Evolutionary conservation across 2,797 vertebrate species (phyloP).

Genomic region (Euphonia xanthogaster): DNA sequence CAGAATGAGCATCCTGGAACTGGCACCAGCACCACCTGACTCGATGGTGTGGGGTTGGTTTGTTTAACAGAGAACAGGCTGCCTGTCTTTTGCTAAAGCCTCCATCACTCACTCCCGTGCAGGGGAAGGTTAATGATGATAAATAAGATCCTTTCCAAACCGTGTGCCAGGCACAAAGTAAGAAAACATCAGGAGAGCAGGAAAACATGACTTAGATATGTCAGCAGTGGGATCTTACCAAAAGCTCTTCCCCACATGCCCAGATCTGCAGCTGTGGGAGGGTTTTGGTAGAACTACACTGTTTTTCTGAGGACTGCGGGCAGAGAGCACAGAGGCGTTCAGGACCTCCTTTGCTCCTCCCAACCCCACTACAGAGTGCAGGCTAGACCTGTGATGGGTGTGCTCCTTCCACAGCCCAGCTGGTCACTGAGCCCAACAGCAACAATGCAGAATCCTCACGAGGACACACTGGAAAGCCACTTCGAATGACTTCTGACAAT

Average conservation of each 20-base stretch:
- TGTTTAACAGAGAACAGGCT: neutral
- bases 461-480: neutral
- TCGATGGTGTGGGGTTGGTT: neutral
- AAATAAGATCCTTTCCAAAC: neutral
- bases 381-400: fast-evolving
- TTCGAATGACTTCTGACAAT: neutral
- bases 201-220: neutral
- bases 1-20: fast-evolving
- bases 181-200: neutral
- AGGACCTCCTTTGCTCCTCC: neutral
- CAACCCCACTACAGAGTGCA: fast-evolving
- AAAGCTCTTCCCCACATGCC: neutral
- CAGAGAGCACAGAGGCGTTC: fast-evolving
- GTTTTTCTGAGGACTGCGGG: fast-evolving
- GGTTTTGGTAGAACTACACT: neutral
- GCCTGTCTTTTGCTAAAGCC: neutral
- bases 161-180: neutral
- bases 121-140: neutral
- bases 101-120: neutral
- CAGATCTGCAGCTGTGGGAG: neutral
- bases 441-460: neutral
- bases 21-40: neutral
- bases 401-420: neutral
- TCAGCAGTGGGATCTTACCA: neutral
- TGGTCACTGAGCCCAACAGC: neutral